Evolutionary conservation across 2,113 vertebrate species (phyloP), one percentile per base, ranked within the genome.

Genomic region (Microtus montanus): DNA sequence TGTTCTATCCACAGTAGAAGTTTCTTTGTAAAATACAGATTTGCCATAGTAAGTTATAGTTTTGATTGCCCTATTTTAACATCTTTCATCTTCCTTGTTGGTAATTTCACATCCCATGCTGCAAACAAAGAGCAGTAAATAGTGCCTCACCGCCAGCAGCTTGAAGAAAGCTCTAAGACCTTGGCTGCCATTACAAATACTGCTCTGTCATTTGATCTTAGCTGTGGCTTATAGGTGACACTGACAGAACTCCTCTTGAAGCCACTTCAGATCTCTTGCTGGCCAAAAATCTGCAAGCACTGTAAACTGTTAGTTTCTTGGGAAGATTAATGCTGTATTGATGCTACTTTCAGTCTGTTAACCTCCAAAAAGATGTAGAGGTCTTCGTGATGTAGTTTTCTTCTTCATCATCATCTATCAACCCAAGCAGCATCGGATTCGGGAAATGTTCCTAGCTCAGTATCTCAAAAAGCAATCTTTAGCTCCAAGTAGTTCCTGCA

Each of bases 371-470:
- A 95, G 93, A 97, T 95, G 95, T 4, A 96, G 73, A 95, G 87
- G 92, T 95, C 95, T 96, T 97, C 73, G 71, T 82, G 88, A 93
- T 78, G 92, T 79, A 85, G 92, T 96, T 97, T 96, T 90, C 87
- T 87, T 95, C 95, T 38, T 96, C 96, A 90, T 96, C 92, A 94
- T 86, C 97, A 97, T 97, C 95, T 78, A 95, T 96, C 97, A 97
- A 86, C 61, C 80, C 61, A 90, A 92, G 73, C 52, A 91, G 73
- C 38, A 84, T 52, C 38, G 80, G 14, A 82, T 91, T 90, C 90
- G 71, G 73, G 71, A 93, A 96, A 97, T 66, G 80, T 88, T 93
- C 71, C 61, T 15, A 63, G 90, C 73, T 95, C 82, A 79, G 82
- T 94, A 96, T 93, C 90, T 93, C 75, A 95, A 85, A 97, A 96